These are phyloP conservation scores for Agonopterix arenella DNA, from an alignment of 2,888 invertebrate species.

Conservation along the genomic window DNA sequence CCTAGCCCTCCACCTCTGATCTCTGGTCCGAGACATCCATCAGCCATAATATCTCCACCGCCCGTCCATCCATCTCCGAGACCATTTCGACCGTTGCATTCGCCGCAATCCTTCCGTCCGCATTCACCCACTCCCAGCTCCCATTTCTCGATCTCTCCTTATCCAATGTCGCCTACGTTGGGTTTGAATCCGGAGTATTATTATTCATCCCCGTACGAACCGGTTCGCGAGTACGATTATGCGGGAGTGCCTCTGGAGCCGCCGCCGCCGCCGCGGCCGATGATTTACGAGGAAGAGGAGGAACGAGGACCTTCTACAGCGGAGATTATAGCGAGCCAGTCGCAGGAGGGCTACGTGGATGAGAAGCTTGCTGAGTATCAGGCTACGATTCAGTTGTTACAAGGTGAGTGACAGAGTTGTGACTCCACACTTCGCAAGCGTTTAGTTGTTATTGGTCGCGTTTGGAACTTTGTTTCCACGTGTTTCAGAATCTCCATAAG, in stretches of 20 bases:
- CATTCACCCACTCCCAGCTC: conserved; percentile 69
- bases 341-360: conserved; percentile 96
- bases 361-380: conserved; percentile 96
- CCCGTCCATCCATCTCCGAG: conserved; percentile 76
- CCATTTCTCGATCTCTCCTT: conserved; percentile 70
- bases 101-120: conserved; percentile 58
- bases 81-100: conserved; percentile 68
- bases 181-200: conserved; percentile 79
- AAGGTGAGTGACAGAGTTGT: conserved; percentile 79
- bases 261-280: conserved; percentile 82
- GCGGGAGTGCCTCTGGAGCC: conserved; percentile 88
- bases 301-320: conserved; percentile 91
- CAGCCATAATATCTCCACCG: conserved; percentile 72
- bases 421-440: too few species aligned
- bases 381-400: conserved; percentile 91
- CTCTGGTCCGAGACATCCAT: conserved; percentile 76
- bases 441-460: too few species aligned
- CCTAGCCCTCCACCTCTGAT: conserved; percentile 85
- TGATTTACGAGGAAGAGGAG: conserved; percentile 82
- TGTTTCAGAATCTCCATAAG: too few species aligned
- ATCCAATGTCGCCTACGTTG: conserved; percentile 75
- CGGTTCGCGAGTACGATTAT: conserved; percentile 80
- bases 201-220: conserved; percentile 76
- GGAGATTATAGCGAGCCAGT: conserved; percentile 94
- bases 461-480: too few species aligned